Conservation (phyloP, 1,140 invertebrate species). For the Eupristina koningsbergeri region DNA sequence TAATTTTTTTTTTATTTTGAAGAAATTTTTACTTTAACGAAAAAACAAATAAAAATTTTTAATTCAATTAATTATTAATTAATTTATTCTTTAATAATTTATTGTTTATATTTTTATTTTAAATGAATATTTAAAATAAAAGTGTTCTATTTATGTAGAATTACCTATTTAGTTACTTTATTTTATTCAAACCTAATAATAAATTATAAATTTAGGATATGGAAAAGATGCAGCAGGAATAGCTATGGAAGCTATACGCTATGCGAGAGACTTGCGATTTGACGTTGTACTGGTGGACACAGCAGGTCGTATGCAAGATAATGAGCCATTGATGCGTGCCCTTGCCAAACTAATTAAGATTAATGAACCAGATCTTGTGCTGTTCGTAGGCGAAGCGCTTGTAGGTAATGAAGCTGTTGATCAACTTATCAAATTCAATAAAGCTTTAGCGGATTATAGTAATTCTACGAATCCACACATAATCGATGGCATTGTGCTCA, state of each 20-base stretch:
- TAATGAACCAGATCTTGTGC: constrained; percentile 96
- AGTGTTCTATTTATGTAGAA: no score
- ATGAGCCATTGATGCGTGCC: constrained; percentile 98
- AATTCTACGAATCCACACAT: constrained; percentile 88
- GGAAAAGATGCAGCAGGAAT: constrained; percentile 99
- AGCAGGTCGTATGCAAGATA: constrained; percentile 99
- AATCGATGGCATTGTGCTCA: constrained; percentile 98
- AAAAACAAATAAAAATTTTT: no score
- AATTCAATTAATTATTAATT: no score
- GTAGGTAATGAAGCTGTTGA: constrained; percentile 99
- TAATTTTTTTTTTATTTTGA: no score
- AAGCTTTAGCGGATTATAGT: constrained; percentile 92
- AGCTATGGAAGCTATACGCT: constrained; percentile 96
- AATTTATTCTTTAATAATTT: no score
- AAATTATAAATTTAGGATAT: constrained; percentile 76
- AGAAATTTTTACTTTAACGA: no score
- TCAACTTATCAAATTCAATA: constrained; percentile 98
- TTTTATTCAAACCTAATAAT: not conserved
- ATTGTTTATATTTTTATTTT: no score
- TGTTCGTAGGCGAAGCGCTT: constrained; percentile 99
- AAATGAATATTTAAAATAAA: no score
- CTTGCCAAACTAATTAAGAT: constrained; percentile 90
- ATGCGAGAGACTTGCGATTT: constrained; percentile 84
- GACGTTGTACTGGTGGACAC: constrained; percentile 98
- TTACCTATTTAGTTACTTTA: no score